These are phyloP conservation scores for Operophtera brumata DNA, from an alignment of 2,888 invertebrate species.

Conservation along the genomic window DNA sequence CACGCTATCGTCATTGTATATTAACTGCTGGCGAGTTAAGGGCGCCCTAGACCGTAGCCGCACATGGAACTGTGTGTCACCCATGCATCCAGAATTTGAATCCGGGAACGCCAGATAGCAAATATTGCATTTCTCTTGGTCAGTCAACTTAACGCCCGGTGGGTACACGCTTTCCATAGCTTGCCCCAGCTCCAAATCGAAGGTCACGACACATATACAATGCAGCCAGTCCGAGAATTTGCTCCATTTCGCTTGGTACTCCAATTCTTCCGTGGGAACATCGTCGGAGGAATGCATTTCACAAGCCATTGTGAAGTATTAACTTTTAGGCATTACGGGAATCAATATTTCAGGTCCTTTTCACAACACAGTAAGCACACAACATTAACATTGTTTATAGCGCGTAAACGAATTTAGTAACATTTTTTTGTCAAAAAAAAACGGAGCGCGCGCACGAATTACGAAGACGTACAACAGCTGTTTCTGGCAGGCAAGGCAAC, in stretches of 20 bases:
- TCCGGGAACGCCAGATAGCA: conserved; percentile 99
- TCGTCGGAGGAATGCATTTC: conserved; percentile 63
- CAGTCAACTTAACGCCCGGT: conserved; percentile 86
- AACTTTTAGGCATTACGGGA: conserved; percentile 45
- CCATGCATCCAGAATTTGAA: conserved; percentile 99
- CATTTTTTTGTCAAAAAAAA: conserved; percentile 56
- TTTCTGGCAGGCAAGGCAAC: conserved; percentile 44
- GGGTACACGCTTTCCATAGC: conserved; percentile 97
- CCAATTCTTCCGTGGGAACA: conserved; percentile 59
- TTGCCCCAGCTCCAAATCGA: conserved; percentile 99
- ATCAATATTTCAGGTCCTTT: conserved; percentile 35
- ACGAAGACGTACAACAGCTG: conserved; percentile 60
- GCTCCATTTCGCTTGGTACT: conserved; percentile 82
- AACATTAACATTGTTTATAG: conserved; percentile 49
- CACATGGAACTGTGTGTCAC: conserved; percentile 98
- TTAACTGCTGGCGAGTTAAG: conserved; percentile 78
- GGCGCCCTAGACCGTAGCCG: conserved; percentile 85
- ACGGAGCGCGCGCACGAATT: conserved; percentile 51
- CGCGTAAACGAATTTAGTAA: conserved; percentile 35
- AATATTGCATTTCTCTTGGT: conserved; percentile 94
- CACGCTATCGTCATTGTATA: conserved; percentile 89
- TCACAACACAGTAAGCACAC: conserved; percentile 38
- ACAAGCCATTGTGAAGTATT: conserved; percentile 64
- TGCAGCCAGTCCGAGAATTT: conserved; percentile 96
- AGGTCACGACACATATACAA: conserved; percentile 98